Evolutionary conservation across 1,140 invertebrate species (phyloP), one percentile per base, ranked within the genome.

Genomic region (Archivesica marissinica): DNA sequence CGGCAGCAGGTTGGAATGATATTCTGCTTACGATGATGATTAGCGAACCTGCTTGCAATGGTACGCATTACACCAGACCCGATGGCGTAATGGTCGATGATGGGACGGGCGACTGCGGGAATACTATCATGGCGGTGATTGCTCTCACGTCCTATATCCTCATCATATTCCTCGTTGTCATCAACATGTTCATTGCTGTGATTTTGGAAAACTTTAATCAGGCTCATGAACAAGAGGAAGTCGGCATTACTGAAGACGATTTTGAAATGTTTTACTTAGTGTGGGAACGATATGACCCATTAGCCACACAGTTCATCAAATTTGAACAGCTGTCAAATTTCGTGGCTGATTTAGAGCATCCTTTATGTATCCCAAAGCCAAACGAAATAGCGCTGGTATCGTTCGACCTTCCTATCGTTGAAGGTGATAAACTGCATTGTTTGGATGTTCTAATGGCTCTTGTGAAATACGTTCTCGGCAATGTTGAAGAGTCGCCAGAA

Each of bases 121-220:
- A 97, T 93, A 97, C 97, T 0, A 91, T 97, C 35, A 94, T 99
- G 80, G 97, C 98, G 11, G 97, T 98, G 86, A 97, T 97, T 33
- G 99, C 98, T 93, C 98, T 99, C 93, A 98, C 98, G 35, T 97
- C 97, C 88, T 99, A 98, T 94, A 98, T 99, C 89, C 97, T 99
- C 90, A 98, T 99, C 88, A 98, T 97, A 92, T 99, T 97, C 93
- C 97, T 99, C 96, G 98, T 99, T 90, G 97, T 99, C 72, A 98
- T 99, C 90, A 99, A 99, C 95, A 99, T 99, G 98, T 99, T 99
- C 95, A 99, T 99, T 92, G 98, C 98, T 83, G 98, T 99, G 86
- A 99, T 99, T 92, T 95, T 99, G 88, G 98, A 99, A 94, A 99
- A 99, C 94, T 99, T 99, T 94, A 98, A 98, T 94, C 98, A 99